phyloP scores from a whole-genome alignment of 2,797 vertebrate genomes.

The Natrix natrix region DNA sequence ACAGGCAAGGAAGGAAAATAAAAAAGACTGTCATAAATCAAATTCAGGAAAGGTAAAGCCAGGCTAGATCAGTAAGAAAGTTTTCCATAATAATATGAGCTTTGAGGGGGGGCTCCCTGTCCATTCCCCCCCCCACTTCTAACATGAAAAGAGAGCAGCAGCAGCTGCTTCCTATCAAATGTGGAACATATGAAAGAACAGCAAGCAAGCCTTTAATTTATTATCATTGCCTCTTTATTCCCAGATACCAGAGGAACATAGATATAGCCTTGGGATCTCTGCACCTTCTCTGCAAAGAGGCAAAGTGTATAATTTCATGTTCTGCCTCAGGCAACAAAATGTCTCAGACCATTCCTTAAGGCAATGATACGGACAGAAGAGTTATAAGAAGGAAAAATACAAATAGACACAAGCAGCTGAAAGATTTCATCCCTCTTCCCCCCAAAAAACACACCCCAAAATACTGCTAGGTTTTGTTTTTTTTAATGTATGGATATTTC shows the following conservation, averaged over 20 bases:
- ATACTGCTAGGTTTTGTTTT: not conserved
- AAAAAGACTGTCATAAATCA: not conserved
- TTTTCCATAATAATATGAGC: not conserved
- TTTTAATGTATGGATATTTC: not conserved
- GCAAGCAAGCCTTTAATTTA: not conserved
- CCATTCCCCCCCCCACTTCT: not conserved
- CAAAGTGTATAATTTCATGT: not conserved
- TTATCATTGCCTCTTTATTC: not conserved
- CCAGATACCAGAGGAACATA: not conserved
- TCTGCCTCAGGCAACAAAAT: not conserved
- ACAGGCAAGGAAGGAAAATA: not conserved
- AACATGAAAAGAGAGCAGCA: not conserved
- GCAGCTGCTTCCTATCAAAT: not conserved
- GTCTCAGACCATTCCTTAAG: not conserved
- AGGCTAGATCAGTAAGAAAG: not conserved
- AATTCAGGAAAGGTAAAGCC: not conserved
- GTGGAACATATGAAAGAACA: not conserved
- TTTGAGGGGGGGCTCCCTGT: not conserved
- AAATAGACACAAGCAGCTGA: not conserved
- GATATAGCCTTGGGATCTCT: not conserved
- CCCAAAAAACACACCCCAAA: not conserved
- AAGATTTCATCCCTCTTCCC: not conserved
- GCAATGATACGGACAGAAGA: not conserved
- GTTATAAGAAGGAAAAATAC: not conserved
- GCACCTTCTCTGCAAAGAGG: not conserved